Conservation (phyloP, 2,888 invertebrate species). For the Drosophila paramelanica region DNA sequence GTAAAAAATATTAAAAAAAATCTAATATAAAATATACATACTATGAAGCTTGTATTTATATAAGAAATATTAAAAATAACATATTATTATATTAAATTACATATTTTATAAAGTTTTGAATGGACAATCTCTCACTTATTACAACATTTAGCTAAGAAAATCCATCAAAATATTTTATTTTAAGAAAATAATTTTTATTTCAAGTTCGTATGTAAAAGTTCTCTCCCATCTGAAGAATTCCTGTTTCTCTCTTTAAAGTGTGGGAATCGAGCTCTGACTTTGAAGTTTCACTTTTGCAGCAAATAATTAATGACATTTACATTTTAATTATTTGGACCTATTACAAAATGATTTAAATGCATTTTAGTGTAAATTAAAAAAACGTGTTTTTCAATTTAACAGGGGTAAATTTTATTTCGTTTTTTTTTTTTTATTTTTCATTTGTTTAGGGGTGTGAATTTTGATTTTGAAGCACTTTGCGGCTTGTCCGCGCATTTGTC, state of each 20-base stretch:
- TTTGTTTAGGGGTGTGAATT: conserved; percentile 5
- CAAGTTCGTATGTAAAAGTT: not conserved
- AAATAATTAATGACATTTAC: conserved; percentile 66
- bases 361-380: conserved; percentile 55
- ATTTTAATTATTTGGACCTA: conserved; percentile 62
- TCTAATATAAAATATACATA: too few species aligned
- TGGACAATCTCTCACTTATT: too few species aligned
- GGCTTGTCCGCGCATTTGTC: conserved; percentile 69
- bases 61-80: too few species aligned
- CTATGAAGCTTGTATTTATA: too few species aligned
- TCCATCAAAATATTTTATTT: too few species aligned
- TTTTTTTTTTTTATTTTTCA: not conserved
- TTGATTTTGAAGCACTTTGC: conserved; percentile 56
- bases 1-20: too few species aligned
- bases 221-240: not conserved
- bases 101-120: too few species aligned
- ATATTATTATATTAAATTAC: too few species aligned
- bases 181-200: too few species aligned
- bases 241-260: not conserved
- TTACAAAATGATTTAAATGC: conserved; percentile 71
- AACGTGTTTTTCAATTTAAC: conserved; percentile 66
- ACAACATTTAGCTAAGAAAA: too few species aligned
- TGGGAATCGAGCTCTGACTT: conserved; percentile 32
- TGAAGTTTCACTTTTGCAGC: conserved; percentile 3
- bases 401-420: conserved; percentile 9